A percentile compares a stretch with the other conserved stretches of the same genome.
Conservation (phyloP, 2,797 vertebrate genomes). For the Lindbergichthys nudifrons region DNA sequence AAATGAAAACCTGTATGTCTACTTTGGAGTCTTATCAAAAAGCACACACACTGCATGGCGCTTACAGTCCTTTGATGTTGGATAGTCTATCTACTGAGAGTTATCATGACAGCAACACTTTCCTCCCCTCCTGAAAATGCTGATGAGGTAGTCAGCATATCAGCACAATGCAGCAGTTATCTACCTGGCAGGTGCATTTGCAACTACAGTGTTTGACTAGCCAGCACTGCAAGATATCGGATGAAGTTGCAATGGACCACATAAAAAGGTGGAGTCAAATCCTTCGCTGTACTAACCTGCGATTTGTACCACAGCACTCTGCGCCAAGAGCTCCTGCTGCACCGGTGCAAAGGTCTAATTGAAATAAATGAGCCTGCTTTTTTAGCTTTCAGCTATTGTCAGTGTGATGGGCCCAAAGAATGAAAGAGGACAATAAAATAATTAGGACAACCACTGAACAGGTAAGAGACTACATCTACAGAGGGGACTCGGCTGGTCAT, state of each 20-base stretch:
- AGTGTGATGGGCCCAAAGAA: constrained; percentile 38
- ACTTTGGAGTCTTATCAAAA: constrained; percentile 36
- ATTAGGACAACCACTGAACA: constrained; percentile 41
- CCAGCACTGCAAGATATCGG: background rate
- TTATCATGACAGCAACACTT: constrained; percentile 21
- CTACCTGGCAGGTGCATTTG: constrained; percentile 6
- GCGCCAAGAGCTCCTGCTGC: constrained; percentile 35
- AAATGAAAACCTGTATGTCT: constrained; percentile 24
- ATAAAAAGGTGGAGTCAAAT: constrained; percentile 15
- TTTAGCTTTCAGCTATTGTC: constrained; percentile 51
- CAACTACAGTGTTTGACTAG: constrained; percentile 6
- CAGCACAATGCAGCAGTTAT: constrained; percentile 27
- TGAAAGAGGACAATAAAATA: constrained; percentile 44
- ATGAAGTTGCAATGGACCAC: constrained; percentile 9
- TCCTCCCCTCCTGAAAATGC: background rate
- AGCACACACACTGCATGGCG: constrained; percentile 11
- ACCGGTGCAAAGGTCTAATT: constrained; percentile 62
- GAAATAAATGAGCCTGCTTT: constrained; percentile 62
- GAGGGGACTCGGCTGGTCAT: constrained; percentile 31
- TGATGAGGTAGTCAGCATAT: constrained; percentile 22
- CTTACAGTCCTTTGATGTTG: constrained; percentile 7
- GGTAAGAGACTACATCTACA: constrained; percentile 40
- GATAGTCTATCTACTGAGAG: constrained; percentile 1
- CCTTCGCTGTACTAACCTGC: constrained; percentile 8
- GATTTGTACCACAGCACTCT: constrained; percentile 14